A percentile compares a stretch with the other conserved stretches of the same genome.
Conservation (phyloP, 2,888 invertebrate genomes). For the Drosophila neonasuta region DNA sequence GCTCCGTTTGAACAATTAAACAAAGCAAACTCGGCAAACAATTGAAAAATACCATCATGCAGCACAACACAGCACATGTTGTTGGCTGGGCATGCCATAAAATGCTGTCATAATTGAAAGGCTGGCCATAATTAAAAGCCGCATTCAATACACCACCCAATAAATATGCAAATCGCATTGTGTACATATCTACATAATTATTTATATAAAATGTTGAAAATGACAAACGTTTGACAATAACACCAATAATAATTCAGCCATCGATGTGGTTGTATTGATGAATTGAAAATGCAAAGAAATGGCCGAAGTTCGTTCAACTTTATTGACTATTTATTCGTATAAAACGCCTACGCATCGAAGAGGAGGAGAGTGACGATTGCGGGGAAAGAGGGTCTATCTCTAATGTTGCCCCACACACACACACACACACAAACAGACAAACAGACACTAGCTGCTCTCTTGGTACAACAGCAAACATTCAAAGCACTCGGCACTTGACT, state of each 20-base stretch:
- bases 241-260: constrained; percentile 34
- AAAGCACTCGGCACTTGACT: constrained; percentile 50
- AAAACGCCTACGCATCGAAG: constrained; percentile 53
- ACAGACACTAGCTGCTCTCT: constrained; percentile 3
- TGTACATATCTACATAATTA: constrained; percentile 20
- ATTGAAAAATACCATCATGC: constrained; percentile 58
- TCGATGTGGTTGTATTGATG: constrained; percentile 45
- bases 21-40: constrained; percentile 47
- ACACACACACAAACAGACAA: constrained; percentile 19
- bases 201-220: constrained; percentile 37
- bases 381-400: constrained; percentile 7
- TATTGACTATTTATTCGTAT: constrained; percentile 16
- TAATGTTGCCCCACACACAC: constrained; percentile 15
- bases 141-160: constrained; percentile 32
- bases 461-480: constrained; percentile 7
- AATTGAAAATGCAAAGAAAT: constrained; percentile 35
- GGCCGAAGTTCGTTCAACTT: constrained; percentile 69
- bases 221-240: constrained; percentile 30
- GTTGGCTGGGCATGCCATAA: constrained; percentile 34
- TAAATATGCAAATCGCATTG: constrained; percentile 61
- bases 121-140: constrained; percentile 58
- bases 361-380: not conserved
- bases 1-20: constrained; percentile 46
- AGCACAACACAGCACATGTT: not conserved
- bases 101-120: constrained; percentile 57